Base-by-base conservation (phyloP, 2,888 invertebrate genomes). In the Byasa hedistus region DNA sequence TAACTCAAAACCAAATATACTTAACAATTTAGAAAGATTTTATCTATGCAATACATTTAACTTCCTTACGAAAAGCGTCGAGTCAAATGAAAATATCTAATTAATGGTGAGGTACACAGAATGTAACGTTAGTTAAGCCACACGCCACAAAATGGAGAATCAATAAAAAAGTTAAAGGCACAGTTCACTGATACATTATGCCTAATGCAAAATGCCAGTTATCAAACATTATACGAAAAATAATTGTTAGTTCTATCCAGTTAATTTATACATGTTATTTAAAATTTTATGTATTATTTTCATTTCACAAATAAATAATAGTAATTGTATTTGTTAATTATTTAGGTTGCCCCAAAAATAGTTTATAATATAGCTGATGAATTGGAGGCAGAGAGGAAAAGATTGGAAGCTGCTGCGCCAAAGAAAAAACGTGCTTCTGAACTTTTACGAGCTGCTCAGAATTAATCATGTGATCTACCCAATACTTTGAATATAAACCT, bases 371-470 rank as follows among this genome's bases (percentile, higher is more conserved):
- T 80, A 64, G 87, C 89, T 0, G 89, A 90, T 68, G 57, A 36
- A 44, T 7, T 83, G 57, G 82, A 85, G 72, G 81, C 68, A 55
- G 88, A 88, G 61, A 80, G 80, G 58, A 80, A 79, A 71, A 79
- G 68, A 70, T 8, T 73, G 52, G 83, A 84, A 69, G 87, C 79
- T 0, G 83, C 85, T 1, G 82, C 85, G 17, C 87, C 89, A 2
- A 89, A 84, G 75, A 90, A 81, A 74, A 79, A 79, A 71, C 77
- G 83, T 15, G 78, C 87, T 10, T 83, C 85, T 0, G 79, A 79
- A 39, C 68, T 87, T 3, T 73, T 87, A 27, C 79, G 85, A 32
- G 80, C 75, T 51, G 75, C 79, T 19, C 72, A 76, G 56, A 71
- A 71, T 57, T 70, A 66, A 68, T 65, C 60, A 56, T 54, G 51